These are phyloP conservation scores for Malurus melanocephalus DNA, from an alignment of 2,113 vertebrate genomes.

Conservation along the genomic window DNA sequence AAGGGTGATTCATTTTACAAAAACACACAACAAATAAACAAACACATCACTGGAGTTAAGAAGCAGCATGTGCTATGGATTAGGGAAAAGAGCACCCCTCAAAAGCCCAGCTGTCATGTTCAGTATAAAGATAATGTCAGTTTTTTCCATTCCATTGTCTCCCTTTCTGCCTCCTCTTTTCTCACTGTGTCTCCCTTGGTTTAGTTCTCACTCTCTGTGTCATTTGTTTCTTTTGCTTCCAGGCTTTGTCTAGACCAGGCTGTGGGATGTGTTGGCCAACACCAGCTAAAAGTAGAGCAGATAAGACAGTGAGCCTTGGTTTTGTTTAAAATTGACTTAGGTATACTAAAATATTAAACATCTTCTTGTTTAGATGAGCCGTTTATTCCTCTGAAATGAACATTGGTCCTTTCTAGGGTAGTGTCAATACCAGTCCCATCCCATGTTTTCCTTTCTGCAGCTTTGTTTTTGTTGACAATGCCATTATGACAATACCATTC, in stretches of 20 bases:
- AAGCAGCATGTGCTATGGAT: conserved; percentile 57
- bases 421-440: neutral
- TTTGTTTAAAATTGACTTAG: neutral
- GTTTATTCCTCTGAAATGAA: neutral
- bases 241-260: conserved; percentile 16
- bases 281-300: neutral
- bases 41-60: conserved; percentile 43
- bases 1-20: conserved; percentile 58
- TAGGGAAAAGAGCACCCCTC: conserved; percentile 50
- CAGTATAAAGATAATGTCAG: neutral
- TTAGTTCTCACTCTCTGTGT: neutral
- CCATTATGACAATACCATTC: neutral
- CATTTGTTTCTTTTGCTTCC: neutral
- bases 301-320: neutral
- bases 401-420: neutral
- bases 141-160: conserved; percentile 44
- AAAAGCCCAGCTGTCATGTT: conserved; percentile 49
- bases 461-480: neutral
- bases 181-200: neutral
- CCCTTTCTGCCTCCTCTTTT: neutral
- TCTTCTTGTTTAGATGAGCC: neutral
- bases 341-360: neutral
- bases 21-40: conserved; percentile 65
- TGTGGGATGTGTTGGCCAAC: neutral
- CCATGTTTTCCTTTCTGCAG: neutral